Conservation (phyloP, 2,113 vertebrate species). For the Laterallus jamaicensis region DNA sequence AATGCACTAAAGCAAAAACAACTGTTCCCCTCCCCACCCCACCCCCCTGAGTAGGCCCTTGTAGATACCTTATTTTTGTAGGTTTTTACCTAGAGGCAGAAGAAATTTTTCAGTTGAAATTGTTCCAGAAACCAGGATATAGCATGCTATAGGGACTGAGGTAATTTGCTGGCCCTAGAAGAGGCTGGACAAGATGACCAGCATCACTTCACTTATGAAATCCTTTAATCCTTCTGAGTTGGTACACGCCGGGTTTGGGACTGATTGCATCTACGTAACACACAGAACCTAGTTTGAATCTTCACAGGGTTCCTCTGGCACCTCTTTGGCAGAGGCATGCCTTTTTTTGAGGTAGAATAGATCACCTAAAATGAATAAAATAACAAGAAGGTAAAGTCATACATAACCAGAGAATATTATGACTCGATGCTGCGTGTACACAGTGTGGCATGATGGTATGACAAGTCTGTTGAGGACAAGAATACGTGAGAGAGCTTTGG, state of each 20-base stretch:
- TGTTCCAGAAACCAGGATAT: background rate
- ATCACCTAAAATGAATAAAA: background rate
- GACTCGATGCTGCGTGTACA: background rate
- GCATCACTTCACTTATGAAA: background rate
- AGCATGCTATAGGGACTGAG: background rate
- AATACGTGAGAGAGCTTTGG: background rate
- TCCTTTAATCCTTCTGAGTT: background rate
- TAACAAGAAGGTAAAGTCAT: background rate
- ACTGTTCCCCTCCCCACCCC: too few species aligned
- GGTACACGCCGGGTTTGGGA: background rate
- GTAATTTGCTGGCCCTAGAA: background rate
- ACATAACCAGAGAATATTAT: background rate
- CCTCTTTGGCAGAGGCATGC: background rate
- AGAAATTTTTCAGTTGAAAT: background rate
- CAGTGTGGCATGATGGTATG: accelerated
- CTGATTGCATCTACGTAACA: background rate
- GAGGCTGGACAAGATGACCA: background rate
- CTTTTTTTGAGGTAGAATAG: background rate
- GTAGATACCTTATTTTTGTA: background rate
- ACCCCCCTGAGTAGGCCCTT: background rate
- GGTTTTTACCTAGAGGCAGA: background rate
- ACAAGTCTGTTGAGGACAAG: background rate
- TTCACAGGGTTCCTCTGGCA: background rate
- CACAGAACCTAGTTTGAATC: background rate
- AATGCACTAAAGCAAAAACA: background rate